phyloP scores from a whole-genome alignment of 2,113 vertebrate species.

The Scartelaos histophorus region DNA sequence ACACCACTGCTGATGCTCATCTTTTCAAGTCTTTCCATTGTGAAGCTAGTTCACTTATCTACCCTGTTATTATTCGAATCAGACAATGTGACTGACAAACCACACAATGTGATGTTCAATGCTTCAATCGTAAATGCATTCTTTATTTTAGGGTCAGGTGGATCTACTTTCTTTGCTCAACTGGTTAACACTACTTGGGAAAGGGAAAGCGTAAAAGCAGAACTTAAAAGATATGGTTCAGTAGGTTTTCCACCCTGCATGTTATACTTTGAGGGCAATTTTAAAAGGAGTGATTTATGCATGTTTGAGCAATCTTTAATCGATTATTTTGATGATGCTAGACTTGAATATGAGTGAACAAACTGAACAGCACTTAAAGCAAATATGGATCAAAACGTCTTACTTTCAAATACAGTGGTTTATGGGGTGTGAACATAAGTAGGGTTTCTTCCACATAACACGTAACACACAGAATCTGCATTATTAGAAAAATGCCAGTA shows the following conservation, averaged over 20 bases:
- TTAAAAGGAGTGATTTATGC: too few species aligned
- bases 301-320: too few species aligned
- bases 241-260: too few species aligned
- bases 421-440: not conserved
- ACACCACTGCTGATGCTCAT: constrained; percentile 4
- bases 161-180: not conserved
- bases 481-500: not conserved
- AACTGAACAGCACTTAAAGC: not conserved
- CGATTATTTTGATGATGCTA: not conserved
- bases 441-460: not conserved
- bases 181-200: not conserved
- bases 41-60: constrained; percentile 24
- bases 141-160: not conserved
- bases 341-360: not conserved
- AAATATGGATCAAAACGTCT: not conserved
- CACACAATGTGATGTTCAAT: constrained; percentile 19
- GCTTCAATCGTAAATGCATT: not conserved
- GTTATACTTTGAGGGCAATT: not conserved
- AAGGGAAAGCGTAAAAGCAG: not conserved
- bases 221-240: too few species aligned
- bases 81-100: not conserved
- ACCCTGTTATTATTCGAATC: not conserved
- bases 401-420: not conserved
- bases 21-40: constrained; percentile 6
- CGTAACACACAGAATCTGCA: not conserved